Evolutionary conservation across 2,113 vertebrate species (phyloP), one percentile per base, ranked within the genome.

Genomic region (Gobius niger): DNA sequence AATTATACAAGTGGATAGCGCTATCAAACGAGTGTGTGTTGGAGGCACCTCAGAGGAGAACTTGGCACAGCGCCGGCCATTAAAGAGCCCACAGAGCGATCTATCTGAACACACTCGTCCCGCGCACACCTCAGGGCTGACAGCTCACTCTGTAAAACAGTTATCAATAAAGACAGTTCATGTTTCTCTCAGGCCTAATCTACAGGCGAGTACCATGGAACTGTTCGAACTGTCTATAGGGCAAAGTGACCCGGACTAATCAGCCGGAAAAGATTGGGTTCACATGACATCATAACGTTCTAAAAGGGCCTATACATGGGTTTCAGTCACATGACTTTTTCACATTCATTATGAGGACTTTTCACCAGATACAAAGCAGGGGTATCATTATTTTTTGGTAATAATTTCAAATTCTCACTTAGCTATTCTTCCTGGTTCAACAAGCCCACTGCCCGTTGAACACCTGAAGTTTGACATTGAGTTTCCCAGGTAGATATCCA

Each of bases 1-100:
- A 85, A 83, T 87, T 85, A 90, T 85, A 88, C 86, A 89, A 87
- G 85, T 78, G 82, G 82, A 73, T 67, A 80, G 72, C 79, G 84
- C 82, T 76, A 81, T 87, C 75, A 65, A 73, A 78, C 71, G 72
- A 74, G 78, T 79, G 76, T 68, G 77, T 72, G 68, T 65, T 82
- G 75, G 82, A 82, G 79, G 63, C 60, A 72, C 71, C 75, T 44
- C 82, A 79, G 79, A 70, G 72, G 73, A 34, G 24, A 81, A 82
- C 74, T 80, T 89, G 83, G 86, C 82, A 79, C 67, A 65, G 8
- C 57, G 80, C 73, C 74, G 49, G 64, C 76, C 65, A 83, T 84
- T 81, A 83, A 77, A 82, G 72, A 52, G 67, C 59, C 67, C 10
- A 46, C 72, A 65, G 59, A 63, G 70, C 5, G 1, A 54, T 67